Base-by-base conservation (phyloP, 2,888 invertebrate species). In the Gymnosoma rotundatum region DNA sequence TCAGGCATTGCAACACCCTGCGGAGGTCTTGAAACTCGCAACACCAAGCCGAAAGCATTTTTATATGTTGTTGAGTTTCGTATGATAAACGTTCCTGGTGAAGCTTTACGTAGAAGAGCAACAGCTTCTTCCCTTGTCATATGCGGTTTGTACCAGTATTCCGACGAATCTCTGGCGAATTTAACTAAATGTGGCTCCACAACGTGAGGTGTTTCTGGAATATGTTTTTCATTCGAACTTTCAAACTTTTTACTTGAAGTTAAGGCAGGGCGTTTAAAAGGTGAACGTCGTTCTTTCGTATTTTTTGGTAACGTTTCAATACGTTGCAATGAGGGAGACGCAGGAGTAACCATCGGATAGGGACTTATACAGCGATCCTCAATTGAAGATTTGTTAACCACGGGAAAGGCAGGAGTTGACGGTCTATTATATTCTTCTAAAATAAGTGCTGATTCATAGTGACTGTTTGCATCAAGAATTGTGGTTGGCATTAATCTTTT, bases 101-200 rank as follows among this genome's bases (percentile, higher is more conserved):
- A 94, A 87, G 97, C 96, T 88, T 97, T 96, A 87, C 97, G 95
- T 81, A 99, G 93, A 90, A 98, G 95, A 86, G 94, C 94, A 86
- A 99, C 92, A 96, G 98, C 98, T 94, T 99, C 98, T 92, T 99
- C 99, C 86, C 99, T 94, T 21, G 97, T 96, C 90, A 99, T 98
- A 90, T 95, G 95, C 16, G 99, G 97, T 91, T 99, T 99, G 94
- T 99, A 99, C 99, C 99, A 99, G 93, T 95, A 98, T 91, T 97
- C 96, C 87, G 95, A 97, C 86, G 98, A 98, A 93, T 99, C 99
- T 80, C 97, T 94, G 6, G 98, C 98, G 93, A 98, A 89, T 64
- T 89, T 88, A 58, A 97, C 97, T 89, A 97, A 95, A 88, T 96
- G 97, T 9, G 96, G 96, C 64, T 97, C 96, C 80, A 98, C 97